These are phyloP conservation scores for Chloroceryle aenea DNA, from an alignment of 2,113 vertebrate species.

Conservation along the genomic window DNA sequence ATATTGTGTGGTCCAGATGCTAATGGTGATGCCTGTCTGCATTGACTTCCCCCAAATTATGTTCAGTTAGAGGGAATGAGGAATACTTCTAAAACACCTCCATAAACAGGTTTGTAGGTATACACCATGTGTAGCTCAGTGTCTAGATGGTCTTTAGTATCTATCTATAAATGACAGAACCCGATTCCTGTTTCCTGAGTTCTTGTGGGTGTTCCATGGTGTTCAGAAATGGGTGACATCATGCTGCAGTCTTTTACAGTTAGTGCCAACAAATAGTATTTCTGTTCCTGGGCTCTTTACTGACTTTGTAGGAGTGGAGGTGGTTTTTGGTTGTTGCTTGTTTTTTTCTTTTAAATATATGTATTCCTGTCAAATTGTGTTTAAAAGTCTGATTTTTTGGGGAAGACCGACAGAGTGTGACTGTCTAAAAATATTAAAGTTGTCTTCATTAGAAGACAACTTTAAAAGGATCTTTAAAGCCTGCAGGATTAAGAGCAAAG, in stretches of 20 bases:
- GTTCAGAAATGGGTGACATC: not conserved
- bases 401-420: not conserved
- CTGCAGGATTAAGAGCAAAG: not conserved
- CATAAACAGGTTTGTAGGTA: not conserved
- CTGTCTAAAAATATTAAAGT: not conserved
- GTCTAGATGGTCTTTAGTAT: not conserved
- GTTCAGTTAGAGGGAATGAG: not conserved
- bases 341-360: not conserved
- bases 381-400: not conserved
- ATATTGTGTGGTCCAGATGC: not conserved
- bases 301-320: not conserved
- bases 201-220: not conserved
- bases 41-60: not conserved
- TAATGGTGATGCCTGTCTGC: not conserved
- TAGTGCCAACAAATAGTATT: fast-evolving
- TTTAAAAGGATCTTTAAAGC: not conserved
- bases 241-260: not conserved
- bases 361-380: not conserved
- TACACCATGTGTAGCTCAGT: not conserved
- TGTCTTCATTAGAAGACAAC: not conserved
- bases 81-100: not conserved
- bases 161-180: not conserved
- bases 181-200: not conserved
- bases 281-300: not conserved
- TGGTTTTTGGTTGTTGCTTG: not conserved